Evolutionary conservation across 2,888 invertebrate genomes (phyloP), one percentile per base, ranked within the genome.

Genomic region (Drosophila colorata): DNA sequence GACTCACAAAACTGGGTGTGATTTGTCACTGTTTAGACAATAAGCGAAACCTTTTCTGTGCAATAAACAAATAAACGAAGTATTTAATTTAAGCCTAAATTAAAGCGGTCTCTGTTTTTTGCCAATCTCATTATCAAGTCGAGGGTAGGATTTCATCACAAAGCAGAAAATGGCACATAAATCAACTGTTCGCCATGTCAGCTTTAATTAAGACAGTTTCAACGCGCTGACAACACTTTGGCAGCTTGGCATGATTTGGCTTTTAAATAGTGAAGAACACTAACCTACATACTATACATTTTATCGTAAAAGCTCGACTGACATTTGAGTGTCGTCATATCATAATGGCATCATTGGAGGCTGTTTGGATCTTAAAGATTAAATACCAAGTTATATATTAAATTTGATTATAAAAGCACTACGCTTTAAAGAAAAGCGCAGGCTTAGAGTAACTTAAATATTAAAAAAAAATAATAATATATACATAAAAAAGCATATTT

Each of bases 11-110:
- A 46, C 84, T 78, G 87, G 83, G 89, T 85, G 87, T 88, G 87
- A 84, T 84, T 88, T 87, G 89, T 87, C 87, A 70, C 59, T 85
- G 70, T 78, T 84, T 71, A 60, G 51, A 60, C 31, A 55, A 31
- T 44, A 64, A 49, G 53, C 40, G 46, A 51, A 67, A 69, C 64
- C 61, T 65, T 73, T 73, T 80, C 66, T 72, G 87, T 84, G 87
- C 84, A 84, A 85, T 88, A 88, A 80, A 63, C 41, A 41, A 71
- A 58, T 64, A 70, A 69, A 73, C 58, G 65, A 79, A 86, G 51
- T 68, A 68, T 80, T 72, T 69, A 57, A 78, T 57, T 72, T 76
- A 81, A 78, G 87, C 81, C 67, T 55, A 69, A 66, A 61, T 70
- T 63, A 64, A 88, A 69, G 35, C 31, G 48, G 40, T 20, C 2